Evolutionary conservation across 2,113 vertebrate species (phyloP).

Genomic region (Ivindomyrus marchei): DNA sequence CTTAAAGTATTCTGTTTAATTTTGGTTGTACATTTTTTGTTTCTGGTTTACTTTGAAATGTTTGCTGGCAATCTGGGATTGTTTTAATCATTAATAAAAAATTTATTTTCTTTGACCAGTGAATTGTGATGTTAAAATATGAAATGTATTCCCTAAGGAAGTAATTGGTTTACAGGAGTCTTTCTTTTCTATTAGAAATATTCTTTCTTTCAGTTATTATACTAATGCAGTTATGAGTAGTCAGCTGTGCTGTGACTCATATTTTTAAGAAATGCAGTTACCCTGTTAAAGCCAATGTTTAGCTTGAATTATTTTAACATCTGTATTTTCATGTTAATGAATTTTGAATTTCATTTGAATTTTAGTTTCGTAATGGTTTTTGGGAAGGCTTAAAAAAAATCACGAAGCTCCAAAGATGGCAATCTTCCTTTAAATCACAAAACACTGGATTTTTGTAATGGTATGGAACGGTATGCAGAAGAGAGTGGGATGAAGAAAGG

Average conservation of each 20-base stretch:
- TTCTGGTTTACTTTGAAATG: constrained; percentile 52
- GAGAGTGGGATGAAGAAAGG: not conserved
- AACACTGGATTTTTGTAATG: not conserved
- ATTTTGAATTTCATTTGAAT: not conserved
- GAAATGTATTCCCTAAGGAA: not conserved
- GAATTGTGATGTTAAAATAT: constrained; percentile 40
- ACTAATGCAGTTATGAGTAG: not conserved
- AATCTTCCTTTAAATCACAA: not conserved
- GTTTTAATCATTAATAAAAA: constrained; percentile 71
- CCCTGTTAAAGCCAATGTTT: not conserved
- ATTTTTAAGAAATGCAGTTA: not conserved
- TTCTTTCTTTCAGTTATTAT: not conserved
- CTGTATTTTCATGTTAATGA: not conserved
- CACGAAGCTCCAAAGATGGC: not conserved
- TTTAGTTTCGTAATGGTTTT: not conserved
- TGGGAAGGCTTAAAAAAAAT: not conserved
- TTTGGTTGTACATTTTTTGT: constrained; percentile 56
- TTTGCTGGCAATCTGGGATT: constrained; percentile 73
- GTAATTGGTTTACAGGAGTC: not conserved
- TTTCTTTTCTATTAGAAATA: not conserved
- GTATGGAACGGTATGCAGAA: not conserved
- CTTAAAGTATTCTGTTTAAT: constrained; percentile 50
- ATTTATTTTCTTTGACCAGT: constrained; percentile 58
- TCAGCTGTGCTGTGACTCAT: not conserved
- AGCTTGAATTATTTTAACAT: not conserved